Evolutionary conservation across 1,140 invertebrate genomes (phyloP).

Genomic region (Triops cancriformis): DNA sequence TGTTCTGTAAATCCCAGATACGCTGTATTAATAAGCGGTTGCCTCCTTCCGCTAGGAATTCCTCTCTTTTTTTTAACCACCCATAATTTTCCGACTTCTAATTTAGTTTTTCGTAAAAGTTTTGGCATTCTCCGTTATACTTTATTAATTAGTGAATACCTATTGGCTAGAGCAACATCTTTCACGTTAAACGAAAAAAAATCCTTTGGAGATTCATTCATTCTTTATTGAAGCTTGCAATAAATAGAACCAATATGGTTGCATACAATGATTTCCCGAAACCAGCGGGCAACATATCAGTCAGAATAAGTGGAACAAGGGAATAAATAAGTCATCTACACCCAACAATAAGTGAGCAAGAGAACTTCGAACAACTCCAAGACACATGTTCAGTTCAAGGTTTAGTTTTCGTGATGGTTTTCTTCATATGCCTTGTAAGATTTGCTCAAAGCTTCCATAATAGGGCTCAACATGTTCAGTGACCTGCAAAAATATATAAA

Average conservation of each 20-base stretch:
- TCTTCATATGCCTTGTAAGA: slow-evolving; percentile 22
- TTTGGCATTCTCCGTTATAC: too few species aligned
- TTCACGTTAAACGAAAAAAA: neutral
- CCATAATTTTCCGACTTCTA: too few species aligned
- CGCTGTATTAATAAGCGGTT: too few species aligned
- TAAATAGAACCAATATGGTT: neutral
- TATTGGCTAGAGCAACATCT: too few species aligned
- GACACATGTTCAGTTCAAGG: neutral
- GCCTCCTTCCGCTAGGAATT: too few species aligned
- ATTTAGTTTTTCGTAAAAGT: too few species aligned
- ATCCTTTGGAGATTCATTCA: neutral
- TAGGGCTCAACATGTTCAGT: slow-evolving; percentile 21
- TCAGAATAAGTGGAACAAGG: neutral
- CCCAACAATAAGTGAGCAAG: neutral
- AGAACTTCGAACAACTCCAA: neutral
- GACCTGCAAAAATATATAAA: slow-evolving; percentile 19
- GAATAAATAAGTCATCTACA: neutral
- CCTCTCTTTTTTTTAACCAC: too few species aligned
- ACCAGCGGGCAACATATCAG: neutral
- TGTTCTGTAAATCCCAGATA: too few species aligned
- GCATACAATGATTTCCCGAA: neutral
- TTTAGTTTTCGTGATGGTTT: neutral
- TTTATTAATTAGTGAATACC: too few species aligned
- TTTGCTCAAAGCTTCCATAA: slow-evolving; percentile 26
- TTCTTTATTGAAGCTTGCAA: neutral